phyloP scores from a whole-genome alignment of 2,888 invertebrate species.

The Microplitis manilae region DNA sequence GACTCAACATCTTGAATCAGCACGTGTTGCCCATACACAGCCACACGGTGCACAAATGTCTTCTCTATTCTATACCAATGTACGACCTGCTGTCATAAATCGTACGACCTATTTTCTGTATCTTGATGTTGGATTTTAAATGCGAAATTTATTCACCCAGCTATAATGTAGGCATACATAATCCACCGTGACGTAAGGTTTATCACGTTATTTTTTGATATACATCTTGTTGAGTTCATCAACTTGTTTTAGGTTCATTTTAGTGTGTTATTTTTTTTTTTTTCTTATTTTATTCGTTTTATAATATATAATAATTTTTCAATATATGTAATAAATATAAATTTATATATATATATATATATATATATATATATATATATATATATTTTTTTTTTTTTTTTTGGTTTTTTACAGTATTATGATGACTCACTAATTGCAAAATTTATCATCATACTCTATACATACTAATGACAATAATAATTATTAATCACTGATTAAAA shows the following conservation, averaged over 20 bases:
- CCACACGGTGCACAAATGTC: constrained; percentile 13
- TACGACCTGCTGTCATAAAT: constrained; percentile 58
- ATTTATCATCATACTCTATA: neutral
- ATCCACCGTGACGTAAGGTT: neutral
- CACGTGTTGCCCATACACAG: constrained; percentile 18
- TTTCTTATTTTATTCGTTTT: neutral
- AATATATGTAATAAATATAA: neutral
- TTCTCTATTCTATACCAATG: constrained; percentile 58
- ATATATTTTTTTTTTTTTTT: no score
- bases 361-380: no score
- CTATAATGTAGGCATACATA: neutral
- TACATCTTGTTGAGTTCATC: neutral
- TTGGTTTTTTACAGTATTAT: neutral
- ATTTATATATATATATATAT: neutral
- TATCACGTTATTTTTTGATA: neutral
- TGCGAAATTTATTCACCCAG: neutral
- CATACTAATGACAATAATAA: neutral
- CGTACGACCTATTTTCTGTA: constrained; percentile 7
- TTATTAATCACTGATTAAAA: neutral
- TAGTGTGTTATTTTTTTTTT: neutral
- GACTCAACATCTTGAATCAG: constrained; percentile 11
- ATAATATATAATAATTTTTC: neutral
- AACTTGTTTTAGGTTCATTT: neutral
- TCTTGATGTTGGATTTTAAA: constrained; percentile 11
- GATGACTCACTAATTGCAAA: neutral